Percentiles rank a stretch among this genome's conserved stretches.
Conservation (phyloP, 1,140 invertebrate genomes). For the Drosophila willistoni region DNA sequence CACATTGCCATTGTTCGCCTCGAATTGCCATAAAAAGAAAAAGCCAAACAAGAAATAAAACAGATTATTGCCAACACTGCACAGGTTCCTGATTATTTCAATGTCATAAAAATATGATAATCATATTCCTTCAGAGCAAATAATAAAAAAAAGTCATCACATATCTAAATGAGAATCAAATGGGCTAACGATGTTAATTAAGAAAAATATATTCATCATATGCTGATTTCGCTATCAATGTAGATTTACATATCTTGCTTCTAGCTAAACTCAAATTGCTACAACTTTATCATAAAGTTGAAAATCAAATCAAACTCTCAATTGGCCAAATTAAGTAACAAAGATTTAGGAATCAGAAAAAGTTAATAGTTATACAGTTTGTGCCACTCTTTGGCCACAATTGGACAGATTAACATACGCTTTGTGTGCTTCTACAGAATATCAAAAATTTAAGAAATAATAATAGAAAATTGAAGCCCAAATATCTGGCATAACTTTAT, state of each 20-base stretch:
- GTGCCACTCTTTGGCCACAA: too few relatives aligned
- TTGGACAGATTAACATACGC: too few relatives aligned
- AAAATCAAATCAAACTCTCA: too few relatives aligned
- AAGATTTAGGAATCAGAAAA: too few relatives aligned
- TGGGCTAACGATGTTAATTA: not conserved
- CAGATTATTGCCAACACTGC: conserved; percentile 4
- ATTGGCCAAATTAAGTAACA: too few relatives aligned
- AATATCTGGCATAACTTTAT: conserved; percentile 36
- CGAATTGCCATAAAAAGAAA: not conserved
- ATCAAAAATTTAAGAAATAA: conserved; percentile 16
- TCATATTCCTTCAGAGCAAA: not conserved
- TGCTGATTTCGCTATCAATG: not conserved
- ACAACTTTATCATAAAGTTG: too few relatives aligned
- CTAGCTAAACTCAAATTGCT: too few relatives aligned
- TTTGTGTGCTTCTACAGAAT: not conserved
- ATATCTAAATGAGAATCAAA: conserved; percentile 5
- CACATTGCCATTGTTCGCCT: conserved; percentile 7
- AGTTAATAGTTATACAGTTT: too few relatives aligned
- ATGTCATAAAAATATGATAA: conserved; percentile 11
- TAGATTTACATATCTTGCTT: too few relatives aligned
- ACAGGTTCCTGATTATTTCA: conserved; percentile 7
- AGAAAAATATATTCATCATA: not conserved
- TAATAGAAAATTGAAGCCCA: not conserved
- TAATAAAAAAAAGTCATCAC: too few relatives aligned
- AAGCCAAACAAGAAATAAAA: not conserved